Base-by-base conservation (phyloP, 2,113 vertebrate genomes). In the Trematomus loennbergii region DNA sequence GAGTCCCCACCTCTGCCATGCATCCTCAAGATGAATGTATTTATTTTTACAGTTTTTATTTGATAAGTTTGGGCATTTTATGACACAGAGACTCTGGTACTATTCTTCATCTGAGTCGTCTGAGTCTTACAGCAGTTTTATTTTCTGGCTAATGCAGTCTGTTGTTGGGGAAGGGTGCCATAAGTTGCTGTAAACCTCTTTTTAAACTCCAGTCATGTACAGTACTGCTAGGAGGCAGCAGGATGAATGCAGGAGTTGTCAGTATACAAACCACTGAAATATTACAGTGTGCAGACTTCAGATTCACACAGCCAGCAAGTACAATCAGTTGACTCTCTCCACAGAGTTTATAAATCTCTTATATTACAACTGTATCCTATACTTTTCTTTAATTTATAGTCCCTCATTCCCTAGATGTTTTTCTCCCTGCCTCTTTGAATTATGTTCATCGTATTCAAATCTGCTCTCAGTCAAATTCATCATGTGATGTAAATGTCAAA, bases 401-500 rank as follows among this genome's bases (percentile, higher is more conserved):
- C n/a, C 18, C 3, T 43, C 60, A 12, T 45, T 45, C 12, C 9
- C 10, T 25, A 6, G 9, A 1, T 22, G 25, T 29, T 50, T 48
- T 20, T 25, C 10, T 18, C 12, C 20, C 1, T 55, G 12, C 22
- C 36, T 52, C 53, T 25, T 16, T 45, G 1, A 0, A 11, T 66
- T 49, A 48, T 55, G 8, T 16, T 52, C 40, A 15, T 46, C 10
- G 10, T 52, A 29, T 79, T 64, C 18, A 36, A 33, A 40, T 25
- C 48, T 43, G 48, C 63, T 59, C 13, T 61, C 48, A 20, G 18
- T 75, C 25, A 53, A 70, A 3, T 68, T 25, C 16, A 25, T 5
- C 55, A 63, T 58, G 59, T 33, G 8, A 20, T 43, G 61, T 79
- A 79, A 75, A 88, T 69, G 74, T 72, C 75, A 84, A 55, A 64